Evolutionary conservation across 2,888 invertebrate species (phyloP).

Genomic region (Drosophila buzzatii): DNA sequence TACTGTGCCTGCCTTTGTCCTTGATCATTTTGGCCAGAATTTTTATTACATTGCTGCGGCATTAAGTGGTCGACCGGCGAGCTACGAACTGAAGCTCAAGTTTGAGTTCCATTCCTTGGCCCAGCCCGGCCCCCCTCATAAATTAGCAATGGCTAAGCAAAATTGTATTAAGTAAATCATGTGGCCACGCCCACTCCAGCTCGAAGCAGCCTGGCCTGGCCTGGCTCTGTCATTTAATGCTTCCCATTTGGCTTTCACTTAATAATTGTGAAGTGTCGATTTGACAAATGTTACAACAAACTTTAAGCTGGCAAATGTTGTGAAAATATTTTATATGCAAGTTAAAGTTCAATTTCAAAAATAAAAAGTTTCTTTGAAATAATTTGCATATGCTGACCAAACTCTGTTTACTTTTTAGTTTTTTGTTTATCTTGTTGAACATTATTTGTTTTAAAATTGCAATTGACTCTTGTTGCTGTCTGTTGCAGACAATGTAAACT

Average conservation of each 20-base stretch:
- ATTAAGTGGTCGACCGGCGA: conserved; percentile 64
- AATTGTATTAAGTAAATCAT: conserved; percentile 75
- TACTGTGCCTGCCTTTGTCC: conserved; percentile 12
- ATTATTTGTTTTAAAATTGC: conserved; percentile 17
- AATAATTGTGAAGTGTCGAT: conserved; percentile 59
- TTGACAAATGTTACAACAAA: conserved; percentile 43
- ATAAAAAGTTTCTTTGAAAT: not conserved
- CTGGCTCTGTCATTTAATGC: conserved; percentile 23
- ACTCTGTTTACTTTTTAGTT: not conserved
- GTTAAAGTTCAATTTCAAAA: not conserved
- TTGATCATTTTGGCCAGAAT: conserved; percentile 59
- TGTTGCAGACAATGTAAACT: conserved; percentile 7
- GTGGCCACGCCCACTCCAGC: conserved; percentile 28
- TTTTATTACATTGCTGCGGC: conserved; percentile 72
- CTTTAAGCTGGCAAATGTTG: not conserved
- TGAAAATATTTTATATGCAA: not conserved
- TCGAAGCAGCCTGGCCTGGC: not conserved
- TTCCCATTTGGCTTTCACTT: conserved; percentile 23
- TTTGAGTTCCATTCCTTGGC: conserved; percentile 29
- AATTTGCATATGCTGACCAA: not conserved
- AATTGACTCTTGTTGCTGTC: conserved; percentile 34
- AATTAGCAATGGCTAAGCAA: conserved; percentile 63
- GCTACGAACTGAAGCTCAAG: not conserved
- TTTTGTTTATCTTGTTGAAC: conserved; percentile 7
- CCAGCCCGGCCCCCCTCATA: conserved; percentile 50